Base-by-base conservation (phyloP, 2,888 invertebrate species). In the Eilema caniola region DNA sequence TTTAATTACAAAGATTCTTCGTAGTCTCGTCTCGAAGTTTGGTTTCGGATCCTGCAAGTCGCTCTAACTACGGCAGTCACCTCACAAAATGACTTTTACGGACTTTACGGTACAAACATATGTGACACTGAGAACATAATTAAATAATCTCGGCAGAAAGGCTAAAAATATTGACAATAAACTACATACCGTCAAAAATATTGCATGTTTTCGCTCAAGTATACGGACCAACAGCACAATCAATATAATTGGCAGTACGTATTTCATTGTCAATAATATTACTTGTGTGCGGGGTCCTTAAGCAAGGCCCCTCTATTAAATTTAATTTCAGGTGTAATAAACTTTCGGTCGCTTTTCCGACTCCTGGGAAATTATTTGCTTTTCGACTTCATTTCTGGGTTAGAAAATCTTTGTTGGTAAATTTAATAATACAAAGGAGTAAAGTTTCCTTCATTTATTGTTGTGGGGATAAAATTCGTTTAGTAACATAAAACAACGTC, bases 301-400 rank as follows among this genome's bases (percentile, higher is more conserved):
- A 75, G 69, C 60, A 72, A 73, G 60, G 62, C 60, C 67, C 69
- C 70, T 65, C 69, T 69, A 53, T 64, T 24, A 73, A 78, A 80
- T 80, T 72, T 69, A 68, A 78, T 78, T 83, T 75, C 25, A 69
- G 31, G 71, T 74, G 57, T 68, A 80, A 72, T 74, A 77, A 80
- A 75, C 70, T 70, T 71, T 72, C 62, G 72, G 66, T 65, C 70
- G 16, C 62, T 67, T 70, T 59, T 57, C 24, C 25, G 70, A 66
- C 65, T 69, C 37, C 64, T n/a, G 56, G 56, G 28, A 72, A 65
- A 69, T 72, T 69, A 69, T 74, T 77, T 71, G 66, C 64, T 68
- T 63, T 64, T 37, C 31, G 64, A 24, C 60, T 62, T 65, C 59
- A 82, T 73, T 79, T 80, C 53, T 68, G 23, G 53, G 47, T 67